A percentile compares a stretch with the other conserved stretches of the same genome.
phyloP scores from a whole-genome alignment of 2,888 invertebrate species.

The Trichacis sp. region DNA sequence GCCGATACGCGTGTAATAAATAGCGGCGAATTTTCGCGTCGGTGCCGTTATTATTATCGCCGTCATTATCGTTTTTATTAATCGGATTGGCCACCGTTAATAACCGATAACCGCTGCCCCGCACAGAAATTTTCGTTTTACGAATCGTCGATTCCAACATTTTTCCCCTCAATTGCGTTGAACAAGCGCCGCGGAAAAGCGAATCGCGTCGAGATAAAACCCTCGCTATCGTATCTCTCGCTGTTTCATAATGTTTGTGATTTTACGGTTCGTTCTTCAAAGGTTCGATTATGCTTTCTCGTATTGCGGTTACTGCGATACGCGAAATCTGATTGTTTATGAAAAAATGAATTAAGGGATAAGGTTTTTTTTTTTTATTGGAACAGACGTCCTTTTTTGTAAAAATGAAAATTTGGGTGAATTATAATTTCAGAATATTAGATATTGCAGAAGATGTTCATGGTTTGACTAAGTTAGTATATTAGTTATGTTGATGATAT shows the following conservation, averaged over 20 bases:
- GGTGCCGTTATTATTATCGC: constrained; percentile 40
- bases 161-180: constrained; percentile 32
- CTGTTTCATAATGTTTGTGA: constrained; percentile 1
- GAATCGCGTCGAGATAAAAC: neutral
- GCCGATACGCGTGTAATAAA: constrained; percentile 36
- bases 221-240: neutral
- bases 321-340: too few species aligned
- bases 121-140: constrained; percentile 32
- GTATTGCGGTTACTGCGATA: neutral
- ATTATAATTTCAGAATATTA: too few species aligned
- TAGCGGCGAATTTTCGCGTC: constrained; percentile 37
- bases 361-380: too few species aligned
- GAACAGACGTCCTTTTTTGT: too few species aligned
- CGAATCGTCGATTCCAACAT: constrained; percentile 31
- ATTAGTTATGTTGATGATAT: too few species aligned
- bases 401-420: too few species aligned
- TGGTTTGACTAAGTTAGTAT: too few species aligned
- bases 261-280: neutral
- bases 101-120: constrained; percentile 35
- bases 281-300: neutral
- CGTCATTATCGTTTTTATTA: constrained; percentile 41
- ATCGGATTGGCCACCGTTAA: constrained; percentile 46
- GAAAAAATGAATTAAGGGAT: too few species aligned
- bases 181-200: neutral
- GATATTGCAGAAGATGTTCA: too few species aligned